Conservation (phyloP, 2,888 invertebrate genomes). For the Drosophila setosimentum region DNA sequence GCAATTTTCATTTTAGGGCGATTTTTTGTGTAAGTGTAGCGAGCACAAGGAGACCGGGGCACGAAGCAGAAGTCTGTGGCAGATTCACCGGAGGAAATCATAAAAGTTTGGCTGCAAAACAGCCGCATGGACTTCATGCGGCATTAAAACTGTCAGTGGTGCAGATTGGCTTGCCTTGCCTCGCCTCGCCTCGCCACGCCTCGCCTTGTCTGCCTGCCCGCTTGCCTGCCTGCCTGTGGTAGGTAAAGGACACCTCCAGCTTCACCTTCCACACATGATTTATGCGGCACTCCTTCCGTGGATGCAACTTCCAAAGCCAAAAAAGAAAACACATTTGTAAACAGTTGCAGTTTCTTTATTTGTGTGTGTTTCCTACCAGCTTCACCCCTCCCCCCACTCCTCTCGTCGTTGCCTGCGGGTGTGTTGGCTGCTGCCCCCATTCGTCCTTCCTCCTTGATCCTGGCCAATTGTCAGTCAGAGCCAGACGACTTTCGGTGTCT, state of each 20-base stretch:
- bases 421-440: slow-evolving; percentile 1
- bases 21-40: slow-evolving; percentile 21
- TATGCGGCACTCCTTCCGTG: slow-evolving; percentile 8
- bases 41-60: neutral
- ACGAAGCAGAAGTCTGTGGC: neutral
- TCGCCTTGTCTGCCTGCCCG: neutral
- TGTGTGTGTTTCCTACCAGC: slow-evolving; percentile 9
- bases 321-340: slow-evolving; percentile 66
- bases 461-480: slow-evolving; percentile 78
- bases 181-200: neutral
- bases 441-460: neutral
- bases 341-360: slow-evolving; percentile 71
- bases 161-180: slow-evolving; percentile 54
- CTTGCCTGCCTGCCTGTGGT: slow-evolving; percentile 57
- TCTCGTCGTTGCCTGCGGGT: slow-evolving; percentile 22
- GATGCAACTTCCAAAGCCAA: slow-evolving; percentile 50
- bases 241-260: slow-evolving; percentile 74
- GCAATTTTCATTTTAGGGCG: neutral
- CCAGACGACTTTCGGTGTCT: slow-evolving; percentile 47
- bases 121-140: slow-evolving; percentile 71
- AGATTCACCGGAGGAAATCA: slow-evolving; percentile 53
- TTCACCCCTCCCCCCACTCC: neutral
- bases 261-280: slow-evolving; percentile 16
- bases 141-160: slow-evolving; percentile 84
- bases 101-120: slow-evolving; percentile 64